These are phyloP conservation scores for Drosophila nebulosa DNA, from an alignment of 1,140 invertebrate genomes.

Conservation along the genomic window DNA sequence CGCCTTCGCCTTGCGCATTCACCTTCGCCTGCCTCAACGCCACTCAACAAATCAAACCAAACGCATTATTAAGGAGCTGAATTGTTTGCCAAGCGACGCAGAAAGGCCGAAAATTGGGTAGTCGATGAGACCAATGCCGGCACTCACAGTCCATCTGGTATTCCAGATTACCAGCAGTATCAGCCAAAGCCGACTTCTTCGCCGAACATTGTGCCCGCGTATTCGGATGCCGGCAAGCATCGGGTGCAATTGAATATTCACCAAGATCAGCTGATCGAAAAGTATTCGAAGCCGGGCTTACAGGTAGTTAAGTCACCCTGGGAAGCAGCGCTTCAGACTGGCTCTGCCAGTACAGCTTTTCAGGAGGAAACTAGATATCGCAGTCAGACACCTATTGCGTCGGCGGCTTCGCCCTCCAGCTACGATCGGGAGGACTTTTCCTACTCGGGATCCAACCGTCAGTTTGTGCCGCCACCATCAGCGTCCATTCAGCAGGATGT, in stretches of 20 bases:
- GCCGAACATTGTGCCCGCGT: slow-evolving; percentile 78
- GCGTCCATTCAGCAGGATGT: not conserved
- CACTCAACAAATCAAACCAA: slow-evolving; percentile 18
- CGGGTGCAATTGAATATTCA: slow-evolving; percentile 76
- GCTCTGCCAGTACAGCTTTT: slow-evolving; percentile 87
- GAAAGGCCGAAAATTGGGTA: slow-evolving; percentile 92
- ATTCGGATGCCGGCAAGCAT: slow-evolving; percentile 74
- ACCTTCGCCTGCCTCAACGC: slow-evolving; percentile 12
- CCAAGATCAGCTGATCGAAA: slow-evolving; percentile 82
- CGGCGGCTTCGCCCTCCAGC: slow-evolving; percentile 17
- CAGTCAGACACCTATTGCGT: not conserved
- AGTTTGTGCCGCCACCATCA: not conserved
- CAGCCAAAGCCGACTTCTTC: slow-evolving; percentile 63
- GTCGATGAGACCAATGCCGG: slow-evolving; percentile 87
- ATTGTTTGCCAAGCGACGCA: slow-evolving; percentile 92
- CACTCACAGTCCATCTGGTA: slow-evolving; percentile 77
- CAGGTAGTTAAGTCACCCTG: slow-evolving; percentile 87
- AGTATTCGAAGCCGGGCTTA: slow-evolving; percentile 83
- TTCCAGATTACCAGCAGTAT: slow-evolving; percentile 76
- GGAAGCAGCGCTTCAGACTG: slow-evolving; percentile 88
- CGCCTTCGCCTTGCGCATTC: not conserved
- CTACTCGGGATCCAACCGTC: not conserved
- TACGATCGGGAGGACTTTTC: slow-evolving; percentile 4
- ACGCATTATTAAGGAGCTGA: slow-evolving; percentile 85
- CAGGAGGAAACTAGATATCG: slow-evolving; percentile 74